Evolutionary conservation across 2,888 invertebrate genomes (phyloP).

Genomic region (Agapostemon virescens): DNA sequence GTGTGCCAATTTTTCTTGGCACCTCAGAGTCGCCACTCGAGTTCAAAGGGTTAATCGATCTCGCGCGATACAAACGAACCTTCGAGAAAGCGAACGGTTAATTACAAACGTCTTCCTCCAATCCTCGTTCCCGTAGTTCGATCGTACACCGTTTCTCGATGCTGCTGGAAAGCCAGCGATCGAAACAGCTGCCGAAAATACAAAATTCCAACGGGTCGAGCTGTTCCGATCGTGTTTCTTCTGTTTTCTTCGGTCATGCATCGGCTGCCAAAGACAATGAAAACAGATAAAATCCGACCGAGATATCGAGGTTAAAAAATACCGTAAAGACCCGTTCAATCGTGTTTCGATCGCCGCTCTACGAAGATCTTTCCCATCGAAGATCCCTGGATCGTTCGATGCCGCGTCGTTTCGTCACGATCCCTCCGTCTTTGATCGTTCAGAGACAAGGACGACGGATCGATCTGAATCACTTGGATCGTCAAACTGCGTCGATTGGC

Average conservation of each 20-base stretch:
- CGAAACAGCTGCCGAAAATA: conserved; percentile 1
- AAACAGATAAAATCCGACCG: not conserved
- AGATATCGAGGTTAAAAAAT: not conserved
- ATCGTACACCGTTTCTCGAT: not conserved
- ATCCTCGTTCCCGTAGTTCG: not conserved
- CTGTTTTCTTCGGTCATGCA: not conserved
- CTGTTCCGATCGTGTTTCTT: not conserved
- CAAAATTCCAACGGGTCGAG: not conserved
- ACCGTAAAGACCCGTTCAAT: not conserved
- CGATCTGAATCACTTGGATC: too few species aligned
- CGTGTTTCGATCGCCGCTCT: not conserved
- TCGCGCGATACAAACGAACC: not conserved
- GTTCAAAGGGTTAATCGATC: too few species aligned
- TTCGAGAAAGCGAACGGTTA: not conserved
- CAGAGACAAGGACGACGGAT: not conserved
- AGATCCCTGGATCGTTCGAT: not conserved
- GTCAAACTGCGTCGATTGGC: not conserved
- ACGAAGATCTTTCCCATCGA: not conserved
- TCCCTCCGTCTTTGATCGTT: not conserved
- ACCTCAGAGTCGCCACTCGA: too few species aligned
- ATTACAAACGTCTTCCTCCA: not conserved
- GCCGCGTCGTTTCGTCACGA: not conserved
- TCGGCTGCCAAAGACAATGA: not conserved
- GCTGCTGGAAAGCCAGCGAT: not conserved
- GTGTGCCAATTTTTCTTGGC: too few species aligned